A percentile compares a stretch with the other conserved stretches of the same genome.
These are phyloP conservation scores for Ariopsis seemanni DNA, from an alignment of 2,113 vertebrate genomes.

Conservation along the genomic window DNA sequence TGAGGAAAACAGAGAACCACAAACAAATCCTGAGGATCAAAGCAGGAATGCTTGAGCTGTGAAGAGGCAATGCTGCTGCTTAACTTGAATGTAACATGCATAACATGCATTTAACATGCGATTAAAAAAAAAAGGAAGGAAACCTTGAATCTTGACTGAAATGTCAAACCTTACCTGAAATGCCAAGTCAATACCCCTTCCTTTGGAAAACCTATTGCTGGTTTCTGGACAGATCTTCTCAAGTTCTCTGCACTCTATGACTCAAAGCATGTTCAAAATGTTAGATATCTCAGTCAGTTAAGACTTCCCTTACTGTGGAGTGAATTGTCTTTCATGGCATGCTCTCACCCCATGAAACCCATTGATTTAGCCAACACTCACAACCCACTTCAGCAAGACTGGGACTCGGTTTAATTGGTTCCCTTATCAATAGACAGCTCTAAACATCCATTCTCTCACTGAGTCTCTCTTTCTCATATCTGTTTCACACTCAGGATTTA, in stretches of 20 bases:
- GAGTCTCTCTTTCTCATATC: background rate
- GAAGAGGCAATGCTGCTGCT: background rate
- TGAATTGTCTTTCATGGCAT: background rate
- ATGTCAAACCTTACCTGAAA: background rate
- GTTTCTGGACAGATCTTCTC: background rate
- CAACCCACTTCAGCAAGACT: constrained; percentile 14
- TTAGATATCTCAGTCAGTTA: constrained; percentile 30
- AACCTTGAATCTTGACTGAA: background rate
- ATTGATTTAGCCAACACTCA: constrained; percentile 34
- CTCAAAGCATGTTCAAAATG: background rate
- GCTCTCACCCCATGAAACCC: background rate
- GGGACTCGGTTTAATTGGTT: constrained; percentile 41
- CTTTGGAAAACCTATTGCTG: background rate
- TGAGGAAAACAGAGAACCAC: background rate
- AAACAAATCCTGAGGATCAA: background rate
- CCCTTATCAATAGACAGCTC: constrained; percentile 44
- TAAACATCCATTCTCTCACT: background rate
- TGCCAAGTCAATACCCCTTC: background rate
- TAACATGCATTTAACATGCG: background rate
- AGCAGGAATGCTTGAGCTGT: background rate
- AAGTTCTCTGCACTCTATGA: background rate
- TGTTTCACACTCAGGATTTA: background rate
- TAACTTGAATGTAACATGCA: background rate
- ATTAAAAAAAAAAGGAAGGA: background rate
- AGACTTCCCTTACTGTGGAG: background rate